Conservation (phyloP, 2,888 invertebrate species). For the Conops quadrifasciatus region DNA sequence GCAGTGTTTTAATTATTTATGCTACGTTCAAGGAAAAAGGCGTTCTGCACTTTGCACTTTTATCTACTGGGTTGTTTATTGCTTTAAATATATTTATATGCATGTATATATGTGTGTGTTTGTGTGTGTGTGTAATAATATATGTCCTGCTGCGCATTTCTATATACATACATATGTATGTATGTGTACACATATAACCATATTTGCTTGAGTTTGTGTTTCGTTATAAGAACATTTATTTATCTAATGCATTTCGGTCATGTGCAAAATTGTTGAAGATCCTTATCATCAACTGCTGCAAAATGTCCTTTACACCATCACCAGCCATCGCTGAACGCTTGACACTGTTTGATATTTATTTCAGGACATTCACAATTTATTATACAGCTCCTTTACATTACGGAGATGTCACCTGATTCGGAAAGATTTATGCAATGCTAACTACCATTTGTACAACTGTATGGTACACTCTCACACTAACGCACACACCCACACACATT, state of each 20-base stretch:
- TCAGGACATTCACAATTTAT: slow-evolving; percentile 58
- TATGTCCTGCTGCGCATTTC: too few relatives aligned
- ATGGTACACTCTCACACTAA: slow-evolving; percentile 3
- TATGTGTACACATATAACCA: too few relatives aligned
- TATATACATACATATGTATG: too few relatives aligned
- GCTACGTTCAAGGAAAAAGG: too few relatives aligned
- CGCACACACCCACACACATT: neutral
- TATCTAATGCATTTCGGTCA: slow-evolving; percentile 52
- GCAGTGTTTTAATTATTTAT: too few relatives aligned
- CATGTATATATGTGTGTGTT: slow-evolving; percentile 9
- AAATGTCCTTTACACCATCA: slow-evolving; percentile 32
- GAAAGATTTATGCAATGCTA: slow-evolving; percentile 53
- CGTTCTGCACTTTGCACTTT: too few relatives aligned
- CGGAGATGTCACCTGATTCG: slow-evolving; percentile 55
- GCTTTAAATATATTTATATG: neutral
- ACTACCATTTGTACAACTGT: neutral
- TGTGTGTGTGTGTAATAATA: slow-evolving; percentile 17
- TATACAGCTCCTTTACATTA: slow-evolving; percentile 53
- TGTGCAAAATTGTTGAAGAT: slow-evolving; percentile 61
- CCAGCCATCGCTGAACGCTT: slow-evolving; percentile 17
- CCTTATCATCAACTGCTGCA: slow-evolving; percentile 50
- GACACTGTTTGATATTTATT: slow-evolving; percentile 53
- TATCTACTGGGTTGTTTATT: too few relatives aligned
- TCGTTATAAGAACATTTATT: slow-evolving; percentile 52
- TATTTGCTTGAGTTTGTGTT: too few relatives aligned